A percentile compares a stretch with the other conserved stretches of the same genome.
Evolutionary conservation across 1,140 invertebrate species (phyloP).

Genomic region (Chrysoperla carnea): DNA sequence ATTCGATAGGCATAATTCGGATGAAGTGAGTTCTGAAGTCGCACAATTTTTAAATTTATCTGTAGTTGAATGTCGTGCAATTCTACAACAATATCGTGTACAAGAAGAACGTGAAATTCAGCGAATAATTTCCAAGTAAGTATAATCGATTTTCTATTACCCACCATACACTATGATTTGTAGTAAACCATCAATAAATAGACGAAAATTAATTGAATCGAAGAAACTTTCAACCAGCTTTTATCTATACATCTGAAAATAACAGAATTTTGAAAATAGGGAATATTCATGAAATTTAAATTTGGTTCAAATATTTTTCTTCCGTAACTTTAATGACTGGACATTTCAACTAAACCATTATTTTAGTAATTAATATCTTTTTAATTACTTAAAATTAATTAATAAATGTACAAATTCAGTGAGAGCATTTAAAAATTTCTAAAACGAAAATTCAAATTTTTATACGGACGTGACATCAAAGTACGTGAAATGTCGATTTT

Average conservation of each 20-base stretch:
- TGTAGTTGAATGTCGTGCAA: slow-evolving; percentile 56
- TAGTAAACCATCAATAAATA: slow-evolving; percentile 1
- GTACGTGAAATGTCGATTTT: too few species aligned
- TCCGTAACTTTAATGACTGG: too few species aligned
- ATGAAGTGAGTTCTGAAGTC: slow-evolving; percentile 59
- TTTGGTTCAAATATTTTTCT: too few species aligned
- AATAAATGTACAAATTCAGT: too few species aligned
- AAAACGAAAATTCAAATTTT: too few species aligned
- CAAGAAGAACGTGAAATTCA: slow-evolving; percentile 57
- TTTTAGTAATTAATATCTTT: too few species aligned
- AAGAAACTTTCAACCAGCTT: not conserved
- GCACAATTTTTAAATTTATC: slow-evolving; percentile 73
- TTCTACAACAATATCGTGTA: slow-evolving; percentile 56
- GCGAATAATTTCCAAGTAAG: slow-evolving; percentile 53
- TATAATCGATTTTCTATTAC: slow-evolving; percentile 6
- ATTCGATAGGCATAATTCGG: slow-evolving; percentile 53
- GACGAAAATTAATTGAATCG: not conserved
- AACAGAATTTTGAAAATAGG: not conserved
- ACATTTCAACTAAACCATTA: too few species aligned
- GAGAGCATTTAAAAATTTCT: too few species aligned
- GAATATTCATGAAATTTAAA: too few species aligned
- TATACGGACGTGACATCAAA: too few species aligned
- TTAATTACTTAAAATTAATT: too few species aligned
- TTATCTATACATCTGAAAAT: not conserved
- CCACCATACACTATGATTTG: slow-evolving; percentile 5